Base-by-base conservation (phyloP, 2,888 invertebrate species). In the Cerastoderma edule region DNA sequence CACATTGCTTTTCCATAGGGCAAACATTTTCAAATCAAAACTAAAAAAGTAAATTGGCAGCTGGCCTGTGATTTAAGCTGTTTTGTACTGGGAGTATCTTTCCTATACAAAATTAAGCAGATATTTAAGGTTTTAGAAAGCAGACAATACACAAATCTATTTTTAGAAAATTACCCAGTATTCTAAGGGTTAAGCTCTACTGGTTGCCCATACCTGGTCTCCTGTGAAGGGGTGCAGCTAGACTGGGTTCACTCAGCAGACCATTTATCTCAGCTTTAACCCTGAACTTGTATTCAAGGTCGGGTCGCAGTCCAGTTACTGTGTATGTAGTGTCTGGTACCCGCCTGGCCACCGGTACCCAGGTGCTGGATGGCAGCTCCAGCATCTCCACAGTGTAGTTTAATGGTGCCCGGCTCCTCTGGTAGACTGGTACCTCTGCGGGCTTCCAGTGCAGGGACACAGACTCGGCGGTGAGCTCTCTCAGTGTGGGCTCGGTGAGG, bases 211-310 rank as follows among this genome's bases (percentile, higher is more conserved):
- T 72, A 89, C 89, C 86, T 80, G 86, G 86, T 64, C 76, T 82
- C 66, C 89, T 85, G 76, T 87, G 82, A 30, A 87, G 75, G 1
- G 80, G 74, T 13, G 87, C 88, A 10, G 91, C 89, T 2, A 98
- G 98, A 72, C 98, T 98, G 0, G 99, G 99, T 92, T 99, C 99
- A 93, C 98, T 97, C 80, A 98, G 95, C 63, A 99, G 99, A 92
- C 96, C 97, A 92, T 97, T 97, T 93, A 99, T 99, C 92, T 98
- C 98, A 1, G 99, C 99, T 32, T 98, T 95, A 35, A 99, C 95
- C 77, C 99, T 95, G 94, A 99, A 98, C 93, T 96, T 96, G 94
- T 99, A 99, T 93, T 99, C 98, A 81, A 96, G 72, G 50, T 87
- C 85, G n/a, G 87, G 83, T 19, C 80, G 71, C 39, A 90, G 82